Evolutionary conservation across 2,113 vertebrate species (phyloP), one percentile per base, ranked within the genome.

Genomic region (Electrona antarctica): DNA sequence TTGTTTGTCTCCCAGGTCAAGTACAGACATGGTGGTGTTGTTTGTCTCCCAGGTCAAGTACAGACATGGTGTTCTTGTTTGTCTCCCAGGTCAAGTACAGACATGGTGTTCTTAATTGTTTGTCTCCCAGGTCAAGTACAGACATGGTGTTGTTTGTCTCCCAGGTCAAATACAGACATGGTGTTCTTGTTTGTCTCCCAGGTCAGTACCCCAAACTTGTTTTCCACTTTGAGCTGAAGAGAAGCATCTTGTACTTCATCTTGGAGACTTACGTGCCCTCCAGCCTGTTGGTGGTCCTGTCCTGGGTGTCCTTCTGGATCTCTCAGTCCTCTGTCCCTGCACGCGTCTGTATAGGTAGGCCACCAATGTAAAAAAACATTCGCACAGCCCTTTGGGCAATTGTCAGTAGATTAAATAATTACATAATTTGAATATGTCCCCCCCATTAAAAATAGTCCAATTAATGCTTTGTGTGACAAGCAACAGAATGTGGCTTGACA

Each of bases 251-350:
- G 41, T 96, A 96, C 86, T 97, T 97, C 78, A 96, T 97, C 83
- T 80, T 96, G 57, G 95, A 97, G 87, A 96, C 96, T 0, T 97
- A 97, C 0, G 95, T 97, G 1, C 96, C 96, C 49, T 97, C 96
- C 3, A 96, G 94, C 83, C 91, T 96, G 11, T 89, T 97, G 61
- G 96, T 97, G 9, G 95, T 96, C 6, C 94, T 97, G 58, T 97
- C 96, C 7, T 96, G 95, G 96, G 95, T 97, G 6, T 97, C 96
- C 0, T 97, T 97, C 84, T 97, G 96, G 96, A 97, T 97, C 79
- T 96, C 96, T 15, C 91, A 96, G 69, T 95, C 95, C 9, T 97
- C 95, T 0, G 96, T 97, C 73, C 95, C 95, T 67, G 95, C 95
- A 67, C 94, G 95, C 61, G 94, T 97, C 77, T 97, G 96, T 82